Conservation (phyloP, 2,113 vertebrate genomes). For the Pelecanoides urinatrix region DNA sequence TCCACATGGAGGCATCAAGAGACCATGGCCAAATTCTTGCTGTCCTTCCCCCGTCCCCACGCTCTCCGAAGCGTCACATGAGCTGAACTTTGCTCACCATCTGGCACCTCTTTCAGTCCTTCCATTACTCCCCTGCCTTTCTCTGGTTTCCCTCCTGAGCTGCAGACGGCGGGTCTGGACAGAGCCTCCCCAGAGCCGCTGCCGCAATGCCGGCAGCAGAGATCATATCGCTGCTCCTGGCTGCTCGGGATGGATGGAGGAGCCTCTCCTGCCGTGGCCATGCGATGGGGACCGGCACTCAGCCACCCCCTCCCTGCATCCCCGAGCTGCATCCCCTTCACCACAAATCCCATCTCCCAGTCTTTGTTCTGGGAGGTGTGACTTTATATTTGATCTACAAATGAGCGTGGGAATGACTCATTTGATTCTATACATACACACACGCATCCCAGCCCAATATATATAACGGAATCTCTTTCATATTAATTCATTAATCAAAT, state of each 20-base stretch:
- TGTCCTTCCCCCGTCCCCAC: neutral
- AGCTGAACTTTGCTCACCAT: neutral
- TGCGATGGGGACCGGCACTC: fast-evolving
- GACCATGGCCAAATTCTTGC: neutral
- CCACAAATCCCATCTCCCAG: fast-evolving
- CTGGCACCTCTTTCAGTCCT: neutral
- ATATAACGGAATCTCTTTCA: neutral
- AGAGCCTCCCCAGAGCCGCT: neutral
- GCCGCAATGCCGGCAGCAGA: neutral
- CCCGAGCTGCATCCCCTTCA: neutral
- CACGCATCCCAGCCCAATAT: neutral
- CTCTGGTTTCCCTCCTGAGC: conserved; percentile 1
- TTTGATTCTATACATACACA: neutral
- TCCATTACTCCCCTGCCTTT: neutral
- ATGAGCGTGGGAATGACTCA: neutral
- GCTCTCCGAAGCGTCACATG: neutral
- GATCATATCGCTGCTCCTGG: neutral
- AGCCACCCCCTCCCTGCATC: neutral
- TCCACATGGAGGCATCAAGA: neutral
- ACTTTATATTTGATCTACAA: neutral
- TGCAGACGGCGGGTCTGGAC: neutral
- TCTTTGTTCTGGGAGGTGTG: neutral
- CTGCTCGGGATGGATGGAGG: neutral
- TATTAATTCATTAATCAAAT: neutral
- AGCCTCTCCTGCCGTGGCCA: neutral